Conservation (phyloP, 2,888 invertebrate genomes). For the Gerris lacustris region DNA sequence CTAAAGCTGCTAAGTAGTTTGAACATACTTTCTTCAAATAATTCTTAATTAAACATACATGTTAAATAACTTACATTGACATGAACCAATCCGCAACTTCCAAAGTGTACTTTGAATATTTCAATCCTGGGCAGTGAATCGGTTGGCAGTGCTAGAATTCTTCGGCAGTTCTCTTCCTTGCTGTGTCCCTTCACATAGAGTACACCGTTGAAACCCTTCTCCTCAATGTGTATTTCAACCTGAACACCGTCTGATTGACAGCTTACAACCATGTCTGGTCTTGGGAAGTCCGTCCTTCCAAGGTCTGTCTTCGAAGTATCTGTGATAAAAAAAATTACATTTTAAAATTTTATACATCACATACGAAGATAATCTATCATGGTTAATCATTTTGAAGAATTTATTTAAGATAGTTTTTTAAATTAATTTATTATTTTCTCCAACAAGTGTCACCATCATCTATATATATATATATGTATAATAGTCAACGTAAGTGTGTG, state of each 20-base stretch:
- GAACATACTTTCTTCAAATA: too few species aligned
- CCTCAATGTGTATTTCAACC: constrained; percentile 61
- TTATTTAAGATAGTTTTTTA: neutral
- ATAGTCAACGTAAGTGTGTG: neutral
- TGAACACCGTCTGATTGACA: constrained; percentile 86
- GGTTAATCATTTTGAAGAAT: neutral
- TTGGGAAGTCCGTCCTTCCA: constrained; percentile 67
- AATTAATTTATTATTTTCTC: too few species aligned
- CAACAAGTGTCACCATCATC: neutral
- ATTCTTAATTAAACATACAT: too few species aligned
- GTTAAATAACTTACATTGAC: constrained; percentile 55
- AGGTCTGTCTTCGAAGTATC: constrained; percentile 40
- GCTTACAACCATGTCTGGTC: constrained; percentile 73
- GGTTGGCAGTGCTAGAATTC: constrained; percentile 62
- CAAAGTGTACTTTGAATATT: constrained; percentile 78
- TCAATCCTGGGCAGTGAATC: constrained; percentile 54
- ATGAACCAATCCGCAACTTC: constrained; percentile 81
- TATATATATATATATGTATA: neutral
- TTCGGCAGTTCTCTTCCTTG: constrained; percentile 78
- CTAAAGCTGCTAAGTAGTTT: too few species aligned
- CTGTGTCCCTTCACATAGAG: constrained; percentile 89
- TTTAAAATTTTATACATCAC: constrained; percentile 14
- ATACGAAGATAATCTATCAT: neutral
- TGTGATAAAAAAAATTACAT: constrained; percentile 27
- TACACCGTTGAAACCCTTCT: constrained; percentile 74